A percentile compares a stretch with the other conserved stretches of the same genome.
Conservation (phyloP, 2,797 vertebrate species). For the Sardinella longiceps region DNA sequence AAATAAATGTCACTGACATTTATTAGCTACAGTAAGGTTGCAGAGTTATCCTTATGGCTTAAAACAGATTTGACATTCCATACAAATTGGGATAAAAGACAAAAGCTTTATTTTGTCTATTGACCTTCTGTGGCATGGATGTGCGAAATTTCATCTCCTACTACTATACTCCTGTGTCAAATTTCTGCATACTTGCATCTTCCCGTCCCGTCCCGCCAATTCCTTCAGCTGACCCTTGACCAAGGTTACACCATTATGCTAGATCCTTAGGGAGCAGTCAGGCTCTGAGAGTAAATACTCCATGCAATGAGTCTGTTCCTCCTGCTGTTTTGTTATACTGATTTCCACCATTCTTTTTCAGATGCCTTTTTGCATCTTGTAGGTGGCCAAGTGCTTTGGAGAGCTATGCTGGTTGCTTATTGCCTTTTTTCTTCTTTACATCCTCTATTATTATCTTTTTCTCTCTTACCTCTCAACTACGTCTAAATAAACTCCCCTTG, state of each 20-base stretch:
- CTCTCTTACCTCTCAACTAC: background rate
- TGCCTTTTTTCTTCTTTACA: background rate
- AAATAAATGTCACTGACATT: too few species aligned
- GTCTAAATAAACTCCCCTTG: background rate
- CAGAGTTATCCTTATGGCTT: too few species aligned
- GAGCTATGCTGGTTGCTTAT: background rate
- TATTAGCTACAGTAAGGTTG: too few species aligned
- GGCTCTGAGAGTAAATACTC: background rate
- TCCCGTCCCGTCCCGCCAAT: background rate
- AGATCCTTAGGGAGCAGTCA: background rate
- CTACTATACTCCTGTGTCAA: background rate
- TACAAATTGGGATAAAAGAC: background rate
- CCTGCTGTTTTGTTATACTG: background rate
- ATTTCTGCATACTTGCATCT: slow-evolving; percentile 5
- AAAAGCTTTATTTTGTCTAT: background rate
- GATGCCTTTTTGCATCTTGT: background rate
- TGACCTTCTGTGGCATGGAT: background rate
- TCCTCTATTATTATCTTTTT: background rate
- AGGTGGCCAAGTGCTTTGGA: background rate
- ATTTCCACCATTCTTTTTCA: background rate
- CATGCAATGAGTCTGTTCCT: background rate
- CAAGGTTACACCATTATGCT: background rate
- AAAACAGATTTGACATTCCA: too few species aligned
- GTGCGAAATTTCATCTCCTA: background rate
- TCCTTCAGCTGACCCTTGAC: background rate